phyloP scores from a whole-genome alignment of 2,113 vertebrate genomes.

The Lagopus leucura region DNA sequence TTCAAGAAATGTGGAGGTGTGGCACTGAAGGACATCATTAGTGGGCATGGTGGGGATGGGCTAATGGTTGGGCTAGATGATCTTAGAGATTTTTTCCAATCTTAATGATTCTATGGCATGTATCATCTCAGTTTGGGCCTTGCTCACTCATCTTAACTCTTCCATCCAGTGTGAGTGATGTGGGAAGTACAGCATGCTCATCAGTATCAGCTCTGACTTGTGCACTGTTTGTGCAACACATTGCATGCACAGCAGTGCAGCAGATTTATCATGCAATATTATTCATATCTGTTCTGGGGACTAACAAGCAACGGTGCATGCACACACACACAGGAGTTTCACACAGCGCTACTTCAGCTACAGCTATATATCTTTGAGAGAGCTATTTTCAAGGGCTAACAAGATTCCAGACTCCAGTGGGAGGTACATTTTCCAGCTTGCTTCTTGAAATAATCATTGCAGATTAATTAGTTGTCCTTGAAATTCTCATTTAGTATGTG shows the following conservation, averaged over 20 bases:
- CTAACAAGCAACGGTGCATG: not conserved
- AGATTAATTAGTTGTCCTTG: not conserved
- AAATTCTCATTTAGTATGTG: not conserved
- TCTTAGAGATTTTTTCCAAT: too few relatives aligned
- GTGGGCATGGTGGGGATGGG: too few relatives aligned
- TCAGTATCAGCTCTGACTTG: not conserved
- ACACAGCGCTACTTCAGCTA: not conserved
- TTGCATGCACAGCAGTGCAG: not conserved
- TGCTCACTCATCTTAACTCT: not conserved
- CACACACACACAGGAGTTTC: not conserved
- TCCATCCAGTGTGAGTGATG: not conserved
- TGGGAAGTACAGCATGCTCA: not conserved
- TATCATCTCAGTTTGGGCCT: not conserved
- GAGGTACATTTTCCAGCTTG: not conserved
- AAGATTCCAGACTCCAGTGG: not conserved
- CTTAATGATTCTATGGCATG: too few relatives aligned
- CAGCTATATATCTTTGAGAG: not conserved
- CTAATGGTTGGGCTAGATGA: too few relatives aligned
- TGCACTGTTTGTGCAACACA: not conserved
- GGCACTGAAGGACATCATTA: too few relatives aligned
- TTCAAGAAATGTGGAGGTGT: too few relatives aligned
- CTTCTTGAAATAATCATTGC: not conserved
- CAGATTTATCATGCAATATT: not conserved
- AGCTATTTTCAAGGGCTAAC: not conserved
- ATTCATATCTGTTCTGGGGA: not conserved